Conservation (phyloP, 2,888 invertebrate genomes). For the Matsumyia berberina region DNA sequence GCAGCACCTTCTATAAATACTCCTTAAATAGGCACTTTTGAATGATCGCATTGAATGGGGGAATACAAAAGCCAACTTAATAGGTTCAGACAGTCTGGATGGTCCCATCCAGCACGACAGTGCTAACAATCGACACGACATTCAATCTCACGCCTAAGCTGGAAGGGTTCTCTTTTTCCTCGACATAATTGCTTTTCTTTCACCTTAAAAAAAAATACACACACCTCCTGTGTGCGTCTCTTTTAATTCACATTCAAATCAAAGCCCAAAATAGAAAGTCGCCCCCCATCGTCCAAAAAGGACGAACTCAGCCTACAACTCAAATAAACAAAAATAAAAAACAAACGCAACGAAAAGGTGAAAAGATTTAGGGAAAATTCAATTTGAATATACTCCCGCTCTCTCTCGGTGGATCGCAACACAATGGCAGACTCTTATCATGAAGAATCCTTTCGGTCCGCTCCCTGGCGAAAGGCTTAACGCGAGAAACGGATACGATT, state of each 20-base stretch:
- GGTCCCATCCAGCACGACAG: background rate
- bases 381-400: conserved; percentile 68
- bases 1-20: no score
- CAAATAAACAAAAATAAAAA: conserved; percentile 18
- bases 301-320: background rate
- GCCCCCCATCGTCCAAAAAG: background rate
- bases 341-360: conserved; percentile 12
- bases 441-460: conserved; percentile 42
- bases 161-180: conserved; percentile 17
- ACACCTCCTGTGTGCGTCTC: background rate
- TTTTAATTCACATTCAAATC: conserved; percentile 36
- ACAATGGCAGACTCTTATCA: conserved; percentile 59
- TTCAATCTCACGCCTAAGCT: conserved; percentile 8
- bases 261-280: conserved; percentile 28
- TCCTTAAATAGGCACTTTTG: conserved; percentile 12
- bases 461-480: conserved; percentile 45
- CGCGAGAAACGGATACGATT: conserved; percentile 55
- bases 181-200: conserved; percentile 66
- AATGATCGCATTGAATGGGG: conserved; percentile 2
- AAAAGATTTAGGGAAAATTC: conserved; percentile 66
- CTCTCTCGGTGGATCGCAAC: conserved; percentile 26
- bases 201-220: conserved; percentile 20
- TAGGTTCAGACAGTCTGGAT: conserved; percentile 64
- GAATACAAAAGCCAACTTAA: conserved; percentile 41
- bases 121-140: conserved; percentile 11